Conservation (phyloP, 2,797 vertebrate species). For the Muscicapa comitata region DNA sequence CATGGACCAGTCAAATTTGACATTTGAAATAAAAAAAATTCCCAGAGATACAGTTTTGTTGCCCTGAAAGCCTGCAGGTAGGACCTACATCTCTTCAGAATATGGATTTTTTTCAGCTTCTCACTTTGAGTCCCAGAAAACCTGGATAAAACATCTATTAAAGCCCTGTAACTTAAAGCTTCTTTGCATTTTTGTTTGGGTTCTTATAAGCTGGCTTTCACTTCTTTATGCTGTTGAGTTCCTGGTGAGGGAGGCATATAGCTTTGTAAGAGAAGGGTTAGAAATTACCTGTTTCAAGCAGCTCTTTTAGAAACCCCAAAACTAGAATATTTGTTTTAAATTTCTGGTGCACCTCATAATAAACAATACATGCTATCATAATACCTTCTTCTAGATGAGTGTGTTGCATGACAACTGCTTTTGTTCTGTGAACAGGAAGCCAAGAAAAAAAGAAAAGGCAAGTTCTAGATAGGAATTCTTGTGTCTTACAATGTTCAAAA, state of each 20-base stretch:
- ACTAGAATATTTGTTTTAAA: background rate
- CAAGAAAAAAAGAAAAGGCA: background rate
- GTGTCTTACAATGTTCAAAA: background rate
- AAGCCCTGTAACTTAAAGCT: background rate
- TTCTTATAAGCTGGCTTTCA: background rate
- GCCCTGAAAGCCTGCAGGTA: background rate
- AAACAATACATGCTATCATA: background rate
- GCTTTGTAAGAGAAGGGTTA: background rate
- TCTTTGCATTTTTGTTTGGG: background rate
- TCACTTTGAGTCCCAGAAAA: background rate
- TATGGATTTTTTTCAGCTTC: background rate
- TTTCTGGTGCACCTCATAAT: background rate
- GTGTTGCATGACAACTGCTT: background rate
- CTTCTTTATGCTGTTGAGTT: background rate
- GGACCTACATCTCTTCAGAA: background rate
- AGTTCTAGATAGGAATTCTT: background rate
- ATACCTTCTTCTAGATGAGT: background rate
- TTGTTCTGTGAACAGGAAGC: background rate
- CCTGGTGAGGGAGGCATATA: background rate
- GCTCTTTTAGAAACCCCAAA: background rate
- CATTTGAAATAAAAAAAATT: background rate
- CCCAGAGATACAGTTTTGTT: background rate
- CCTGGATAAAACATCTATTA: background rate
- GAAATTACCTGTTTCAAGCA: background rate
- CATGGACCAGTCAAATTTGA: background rate